These are phyloP conservation scores for Cynodonichthys magdalenae DNA, from an alignment of 2,797 vertebrate species.

Conservation along the genomic window DNA sequence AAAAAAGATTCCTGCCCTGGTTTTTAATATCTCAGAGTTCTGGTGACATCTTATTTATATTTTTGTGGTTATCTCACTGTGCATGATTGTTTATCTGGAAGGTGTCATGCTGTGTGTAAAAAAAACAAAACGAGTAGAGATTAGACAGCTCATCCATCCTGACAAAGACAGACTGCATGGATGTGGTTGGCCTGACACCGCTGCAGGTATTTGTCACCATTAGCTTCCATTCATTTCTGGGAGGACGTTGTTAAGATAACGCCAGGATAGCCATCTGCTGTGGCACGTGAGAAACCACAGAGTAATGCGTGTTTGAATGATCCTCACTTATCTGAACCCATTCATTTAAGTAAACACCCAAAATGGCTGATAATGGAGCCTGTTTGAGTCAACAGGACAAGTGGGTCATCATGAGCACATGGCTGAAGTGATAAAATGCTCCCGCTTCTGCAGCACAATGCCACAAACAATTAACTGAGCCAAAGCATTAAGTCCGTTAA, in stretches of 20 bases:
- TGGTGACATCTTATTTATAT: constrained; percentile 10
- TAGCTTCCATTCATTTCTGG: constrained; percentile 46
- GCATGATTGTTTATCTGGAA: constrained; percentile 16
- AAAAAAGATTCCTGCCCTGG: too few species aligned
- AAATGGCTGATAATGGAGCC: constrained; percentile 46
- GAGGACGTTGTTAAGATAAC: constrained; percentile 32
- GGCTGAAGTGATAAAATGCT: constrained; percentile 52
- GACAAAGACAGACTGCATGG: constrained; percentile 30
- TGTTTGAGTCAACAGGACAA: constrained; percentile 55
- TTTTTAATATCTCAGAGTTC: constrained; percentile 9
- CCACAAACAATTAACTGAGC: constrained; percentile 26
- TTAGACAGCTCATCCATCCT: constrained; percentile 6
- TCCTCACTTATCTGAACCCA: constrained; percentile 40
- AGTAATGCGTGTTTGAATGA: constrained; percentile 17
- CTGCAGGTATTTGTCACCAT: constrained; percentile 49
- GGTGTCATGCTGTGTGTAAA: constrained; percentile 17
- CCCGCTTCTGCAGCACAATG: constrained; percentile 24
- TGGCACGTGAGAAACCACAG: constrained; percentile 32
- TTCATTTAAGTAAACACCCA: constrained; percentile 40
- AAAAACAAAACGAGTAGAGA: constrained; percentile 17
- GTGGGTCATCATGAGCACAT: constrained; percentile 57
- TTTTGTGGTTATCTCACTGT: constrained; percentile 4
- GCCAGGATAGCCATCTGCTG: constrained; percentile 12
- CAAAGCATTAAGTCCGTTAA: constrained; percentile 23
- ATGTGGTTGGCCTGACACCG: constrained; percentile 20